Base-by-base conservation (phyloP, 2,888 invertebrate genomes). In the Tinea semifulvella region DNA sequence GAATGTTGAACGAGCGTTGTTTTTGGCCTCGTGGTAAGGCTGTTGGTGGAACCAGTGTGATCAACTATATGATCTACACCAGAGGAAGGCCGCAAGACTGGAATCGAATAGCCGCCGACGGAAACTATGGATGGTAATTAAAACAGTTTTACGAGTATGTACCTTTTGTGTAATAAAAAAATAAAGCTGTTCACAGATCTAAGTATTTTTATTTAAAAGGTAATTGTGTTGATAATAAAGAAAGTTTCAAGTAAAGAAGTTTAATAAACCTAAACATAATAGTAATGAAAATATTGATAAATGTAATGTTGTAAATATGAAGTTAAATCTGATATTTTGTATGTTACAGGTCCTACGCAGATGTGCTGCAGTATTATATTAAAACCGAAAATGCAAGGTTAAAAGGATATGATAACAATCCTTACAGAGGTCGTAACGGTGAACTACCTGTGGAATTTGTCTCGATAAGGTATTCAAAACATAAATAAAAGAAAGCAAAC, bases 41-140 rank as follows among this genome's bases (percentile, higher is more conserved):
- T 0, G 58, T 87, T 1, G 87, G 87, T 1, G 87, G 87, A 2
- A 75, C 82, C 1, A 84, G 84, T 47, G 80, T 84, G 36, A 80
- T 88, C 26, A 87, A 88, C 57, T 85, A 82, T 53, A 87, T 87
- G 87, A 84, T 90, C 49, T 91, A 92, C 63, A 87, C 90, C 6
- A 82, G 92, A 44, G 92, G 92, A 5, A 85, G 89, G 53, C 84
- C 83, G 1, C 67, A 75, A 5, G 91, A 93, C 57, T 93, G 89
- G 69, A 88, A 93, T 56, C 70, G 81, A 54, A 63, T 93, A 86
- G 86, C 84, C 0, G 74, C 68, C 0, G 77, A 82, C 11, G 92
- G 91, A 1, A 91, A 91, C 57, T 71, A 77, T 3, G 91, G 91
- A 35, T 92, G 92, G 92, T 82, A 57, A 52, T n/a, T n/a, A n/a